These are phyloP conservation scores for Phengaris arion DNA, from an alignment of 2,888 invertebrate species.

Conservation along the genomic window DNA sequence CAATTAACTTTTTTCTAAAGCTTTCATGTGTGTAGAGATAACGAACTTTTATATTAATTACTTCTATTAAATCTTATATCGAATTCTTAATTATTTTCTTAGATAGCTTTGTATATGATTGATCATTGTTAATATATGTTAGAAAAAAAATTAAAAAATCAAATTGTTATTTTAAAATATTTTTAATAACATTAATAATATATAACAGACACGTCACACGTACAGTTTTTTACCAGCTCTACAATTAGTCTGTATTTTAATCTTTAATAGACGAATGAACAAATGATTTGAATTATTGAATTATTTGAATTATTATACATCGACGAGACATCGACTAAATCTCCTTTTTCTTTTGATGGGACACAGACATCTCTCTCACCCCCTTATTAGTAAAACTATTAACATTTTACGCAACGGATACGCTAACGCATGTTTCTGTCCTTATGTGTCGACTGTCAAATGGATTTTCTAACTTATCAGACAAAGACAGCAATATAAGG, in stretches of 20 bases:
- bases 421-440: too few species aligned
- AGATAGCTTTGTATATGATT: neutral
- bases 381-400: too few species aligned
- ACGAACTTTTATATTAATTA: neutral
- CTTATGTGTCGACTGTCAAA: too few species aligned
- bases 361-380: too few species aligned
- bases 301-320: too few species aligned
- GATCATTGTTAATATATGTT: neutral
- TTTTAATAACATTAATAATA: neutral
- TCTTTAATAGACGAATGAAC: too few species aligned
- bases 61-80: neutral
- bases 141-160: neutral
- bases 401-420: too few species aligned
- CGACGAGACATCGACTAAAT: too few species aligned
- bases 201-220: neutral
- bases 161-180: neutral
- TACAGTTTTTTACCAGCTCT: neutral
- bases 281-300: too few species aligned
- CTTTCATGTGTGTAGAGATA: neutral
- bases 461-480: too few species aligned
- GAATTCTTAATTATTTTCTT: neutral
- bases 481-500: neutral
- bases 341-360: too few species aligned
- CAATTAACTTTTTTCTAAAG: neutral
- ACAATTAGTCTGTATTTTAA: neutral